Evolutionary conservation across 2,888 invertebrate genomes (phyloP).

Genomic region (Sicus ferrugineus): DNA sequence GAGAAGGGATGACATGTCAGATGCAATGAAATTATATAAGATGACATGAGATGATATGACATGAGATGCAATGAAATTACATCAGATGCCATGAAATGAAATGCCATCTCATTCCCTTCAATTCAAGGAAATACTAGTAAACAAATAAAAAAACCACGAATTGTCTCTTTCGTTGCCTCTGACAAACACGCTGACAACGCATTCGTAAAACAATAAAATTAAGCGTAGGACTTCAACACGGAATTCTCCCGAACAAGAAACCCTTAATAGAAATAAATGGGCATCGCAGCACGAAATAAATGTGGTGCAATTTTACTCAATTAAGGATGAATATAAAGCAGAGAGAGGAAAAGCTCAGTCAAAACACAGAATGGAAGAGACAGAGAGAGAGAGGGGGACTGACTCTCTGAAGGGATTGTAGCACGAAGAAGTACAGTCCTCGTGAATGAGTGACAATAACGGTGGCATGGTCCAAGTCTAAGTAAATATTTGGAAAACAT

Average conservation of each 20-base stretch:
- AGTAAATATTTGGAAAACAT: no score
- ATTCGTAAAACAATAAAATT: neutral
- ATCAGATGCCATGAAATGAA: neutral
- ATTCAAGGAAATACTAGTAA: neutral
- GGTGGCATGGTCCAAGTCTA: no score
- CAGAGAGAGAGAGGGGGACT: no score
- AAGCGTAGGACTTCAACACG: slow-evolving; percentile 5
- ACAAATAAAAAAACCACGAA: neutral
- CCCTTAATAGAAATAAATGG: slow-evolving; percentile 15
- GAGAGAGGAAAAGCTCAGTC: neutral
- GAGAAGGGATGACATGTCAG: neutral
- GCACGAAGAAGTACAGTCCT: no score
- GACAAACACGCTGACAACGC: neutral
- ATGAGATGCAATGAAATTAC: neutral
- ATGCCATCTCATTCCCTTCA: no score
- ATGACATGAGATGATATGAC: neutral
- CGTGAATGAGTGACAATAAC: no score
- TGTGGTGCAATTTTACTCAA: neutral
- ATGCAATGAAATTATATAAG: neutral
- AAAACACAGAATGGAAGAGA: no score
- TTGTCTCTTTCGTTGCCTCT: neutral
- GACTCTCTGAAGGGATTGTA: no score
- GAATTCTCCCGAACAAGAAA: neutral
- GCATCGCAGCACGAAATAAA: neutral
- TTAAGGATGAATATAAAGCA: neutral